Conservation (phyloP, 2,888 invertebrate species). For the Sicus ferrugineus region DNA sequence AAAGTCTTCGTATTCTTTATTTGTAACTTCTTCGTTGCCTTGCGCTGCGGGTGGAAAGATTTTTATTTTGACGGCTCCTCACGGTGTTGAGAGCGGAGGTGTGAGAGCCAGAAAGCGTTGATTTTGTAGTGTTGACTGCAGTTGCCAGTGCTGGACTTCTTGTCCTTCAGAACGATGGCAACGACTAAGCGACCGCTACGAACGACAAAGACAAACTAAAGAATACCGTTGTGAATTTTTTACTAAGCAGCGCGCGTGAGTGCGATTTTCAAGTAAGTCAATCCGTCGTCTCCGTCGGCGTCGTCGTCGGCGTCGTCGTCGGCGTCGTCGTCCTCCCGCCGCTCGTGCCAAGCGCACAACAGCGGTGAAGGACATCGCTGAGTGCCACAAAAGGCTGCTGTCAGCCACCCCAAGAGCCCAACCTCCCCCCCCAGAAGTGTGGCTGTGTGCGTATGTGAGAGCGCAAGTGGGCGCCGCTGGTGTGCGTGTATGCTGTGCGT, state of each 20-base stretch:
- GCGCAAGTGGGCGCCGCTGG: not conserved
- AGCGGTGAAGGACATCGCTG: not conserved
- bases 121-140: not conserved
- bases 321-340: not conserved
- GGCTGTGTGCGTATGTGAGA: too few relatives aligned
- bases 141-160: not conserved
- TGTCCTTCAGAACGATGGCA: conserved; percentile 6
- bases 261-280: conserved; percentile 36
- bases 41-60: not conserved
- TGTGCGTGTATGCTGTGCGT: not conserved
- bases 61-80: not conserved
- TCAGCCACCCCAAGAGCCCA: not conserved
- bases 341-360: not conserved
- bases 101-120: too few relatives aligned
- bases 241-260: conserved; percentile 44
- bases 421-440: not conserved
- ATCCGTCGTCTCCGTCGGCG: not conserved
- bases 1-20: conserved; percentile 5
- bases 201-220: conserved; percentile 59
- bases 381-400: not conserved
- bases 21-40: not conserved
- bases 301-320: not conserved
- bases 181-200: conserved; percentile 55
- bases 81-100: too few relatives aligned
- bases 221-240: conserved; percentile 55